These are phyloP conservation scores for Megalops cyprinoides DNA, from an alignment of 2,797 vertebrate species.

Conservation along the genomic window DNA sequence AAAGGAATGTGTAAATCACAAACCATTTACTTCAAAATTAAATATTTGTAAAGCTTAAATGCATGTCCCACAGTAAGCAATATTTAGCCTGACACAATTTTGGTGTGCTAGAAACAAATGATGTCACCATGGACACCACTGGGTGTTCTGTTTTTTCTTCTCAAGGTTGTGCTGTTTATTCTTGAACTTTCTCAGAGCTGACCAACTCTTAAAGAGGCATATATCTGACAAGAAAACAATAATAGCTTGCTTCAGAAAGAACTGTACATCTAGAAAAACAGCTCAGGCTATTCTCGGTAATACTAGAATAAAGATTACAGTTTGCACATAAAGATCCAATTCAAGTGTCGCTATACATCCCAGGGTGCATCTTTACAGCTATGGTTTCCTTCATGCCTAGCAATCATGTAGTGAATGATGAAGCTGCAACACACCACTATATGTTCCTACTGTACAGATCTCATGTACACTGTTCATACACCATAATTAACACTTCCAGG, in stretches of 20 bases:
- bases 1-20: slow-evolving; percentile 25
- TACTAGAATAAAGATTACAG: slow-evolving; percentile 30
- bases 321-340: slow-evolving; percentile 23
- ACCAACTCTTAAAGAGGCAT: not conserved
- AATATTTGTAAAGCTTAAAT: slow-evolving; percentile 14
- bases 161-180: slow-evolving; percentile 2
- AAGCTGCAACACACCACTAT: not conserved
- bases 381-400: not conserved
- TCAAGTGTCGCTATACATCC: not conserved
- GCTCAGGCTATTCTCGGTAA: slow-evolving; percentile 8
- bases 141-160: slow-evolving; percentile 11
- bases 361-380: not conserved
- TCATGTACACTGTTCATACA: not conserved
- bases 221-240: not conserved
- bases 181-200: not conserved
- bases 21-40: slow-evolving; percentile 9
- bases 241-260: not conserved
- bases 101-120: not conserved
- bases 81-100: slow-evolving; percentile 15
- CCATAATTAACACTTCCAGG: not conserved
- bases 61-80: slow-evolving; percentile 22
- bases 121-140: not conserved
- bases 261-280: slow-evolving; percentile 22
- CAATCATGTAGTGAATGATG: not conserved
- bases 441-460: not conserved